Percentiles rank a stretch among this genome's conserved stretches.
Conservation (phyloP, 2,797 vertebrate genomes). For the Scolopax rusticola region DNA sequence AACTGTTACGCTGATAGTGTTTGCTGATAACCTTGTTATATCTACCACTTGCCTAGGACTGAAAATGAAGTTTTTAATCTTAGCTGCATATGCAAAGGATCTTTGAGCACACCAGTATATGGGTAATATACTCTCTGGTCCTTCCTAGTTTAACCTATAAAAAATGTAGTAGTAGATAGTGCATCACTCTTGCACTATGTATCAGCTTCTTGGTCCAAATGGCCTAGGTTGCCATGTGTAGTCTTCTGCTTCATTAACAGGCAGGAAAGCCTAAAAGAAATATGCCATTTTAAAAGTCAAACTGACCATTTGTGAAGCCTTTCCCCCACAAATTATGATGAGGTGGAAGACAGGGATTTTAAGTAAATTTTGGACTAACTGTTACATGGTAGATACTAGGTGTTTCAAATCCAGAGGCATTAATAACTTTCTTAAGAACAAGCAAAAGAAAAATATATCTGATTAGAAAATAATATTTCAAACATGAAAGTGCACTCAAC, state of each 20-base stretch:
- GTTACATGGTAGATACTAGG: neutral
- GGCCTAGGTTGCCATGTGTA: rapidly evolving
- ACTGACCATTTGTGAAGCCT: neutral
- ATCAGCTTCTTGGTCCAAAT: neutral
- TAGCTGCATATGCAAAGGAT: neutral
- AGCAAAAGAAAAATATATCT: neutral
- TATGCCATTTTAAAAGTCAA: neutral
- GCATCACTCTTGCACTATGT: rapidly evolving
- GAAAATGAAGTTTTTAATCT: neutral
- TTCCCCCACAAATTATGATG: neutral
- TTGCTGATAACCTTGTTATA: neutral
- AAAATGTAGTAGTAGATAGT: neutral
- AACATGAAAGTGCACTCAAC: neutral
- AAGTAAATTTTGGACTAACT: neutral
- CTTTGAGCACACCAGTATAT: neutral
- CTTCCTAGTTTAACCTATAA: neutral
- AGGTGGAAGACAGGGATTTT: neutral
- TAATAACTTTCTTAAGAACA: neutral
- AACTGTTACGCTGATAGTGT: rapidly evolving
- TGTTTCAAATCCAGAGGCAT: neutral
- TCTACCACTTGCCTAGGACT: neutral
- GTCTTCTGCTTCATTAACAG: neutral
- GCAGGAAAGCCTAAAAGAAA: neutral
- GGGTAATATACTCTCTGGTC: neutral
- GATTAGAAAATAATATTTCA: neutral